Evolutionary conservation across 2,797 vertebrate genomes (phyloP).

Genomic region (Gila robusta): DNA sequence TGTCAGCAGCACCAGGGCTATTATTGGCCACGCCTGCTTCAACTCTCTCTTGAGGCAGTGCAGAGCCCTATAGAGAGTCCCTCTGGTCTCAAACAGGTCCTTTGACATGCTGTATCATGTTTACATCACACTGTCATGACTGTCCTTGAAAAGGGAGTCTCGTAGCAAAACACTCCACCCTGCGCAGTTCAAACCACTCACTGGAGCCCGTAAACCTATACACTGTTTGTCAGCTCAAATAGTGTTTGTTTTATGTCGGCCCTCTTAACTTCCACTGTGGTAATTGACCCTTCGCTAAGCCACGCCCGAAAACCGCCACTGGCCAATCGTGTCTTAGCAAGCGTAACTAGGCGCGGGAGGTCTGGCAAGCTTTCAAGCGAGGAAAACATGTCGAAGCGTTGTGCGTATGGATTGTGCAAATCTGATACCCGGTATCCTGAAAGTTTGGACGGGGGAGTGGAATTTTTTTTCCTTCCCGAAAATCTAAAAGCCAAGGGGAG

Average conservation of each 20-base stretch:
- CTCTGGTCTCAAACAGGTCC: conserved; percentile 11
- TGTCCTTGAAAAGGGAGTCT: conserved; percentile 9
- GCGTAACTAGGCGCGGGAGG: no score
- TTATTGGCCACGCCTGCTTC: conserved; percentile 20
- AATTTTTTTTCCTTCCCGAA: no score
- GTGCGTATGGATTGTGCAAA: no score
- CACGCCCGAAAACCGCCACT: no score
- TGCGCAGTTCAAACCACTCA: neutral
- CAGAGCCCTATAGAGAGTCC: conserved; percentile 4
- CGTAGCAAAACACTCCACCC: conserved; percentile 8
- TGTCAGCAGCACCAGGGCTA: neutral
- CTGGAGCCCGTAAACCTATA: neutral
- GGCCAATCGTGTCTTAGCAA: no score
- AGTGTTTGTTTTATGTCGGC: no score
- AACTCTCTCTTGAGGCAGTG: neutral
- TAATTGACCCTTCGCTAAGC: no score
- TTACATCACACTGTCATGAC: conserved; percentile 19
- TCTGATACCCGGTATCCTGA: no score
- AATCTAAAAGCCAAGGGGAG: no score
- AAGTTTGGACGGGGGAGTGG: no score
- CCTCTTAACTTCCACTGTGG: neutral
- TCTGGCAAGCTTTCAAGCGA: no score
- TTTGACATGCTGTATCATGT: neutral
- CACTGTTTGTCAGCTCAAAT: neutral
- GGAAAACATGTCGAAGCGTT: no score